A percentile compares a stretch with the other conserved stretches of the same genome.
Evolutionary conservation across 2,888 invertebrate species (phyloP).

Genomic region (Argynnis bischoffii): DNA sequence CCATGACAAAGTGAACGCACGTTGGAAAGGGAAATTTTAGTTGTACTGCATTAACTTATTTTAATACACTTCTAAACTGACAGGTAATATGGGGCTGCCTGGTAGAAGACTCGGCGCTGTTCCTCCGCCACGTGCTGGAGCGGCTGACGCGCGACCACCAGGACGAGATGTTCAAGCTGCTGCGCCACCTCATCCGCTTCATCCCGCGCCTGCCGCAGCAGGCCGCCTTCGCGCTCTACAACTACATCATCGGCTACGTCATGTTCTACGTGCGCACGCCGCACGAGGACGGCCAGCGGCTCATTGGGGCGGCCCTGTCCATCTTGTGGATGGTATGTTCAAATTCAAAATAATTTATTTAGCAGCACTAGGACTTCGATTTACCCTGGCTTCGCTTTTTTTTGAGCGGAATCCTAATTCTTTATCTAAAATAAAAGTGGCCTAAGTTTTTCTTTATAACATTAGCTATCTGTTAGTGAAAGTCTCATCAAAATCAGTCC

Average conservation of each 20-base stretch:
- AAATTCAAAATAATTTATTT: not conserved
- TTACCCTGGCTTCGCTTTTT: no score
- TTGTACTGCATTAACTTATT: no score
- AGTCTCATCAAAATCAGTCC: no score
- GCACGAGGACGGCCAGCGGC: slow-evolving; percentile 96
- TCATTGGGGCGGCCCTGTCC: slow-evolving; percentile 96
- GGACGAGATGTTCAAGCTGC: slow-evolving; percentile 95
- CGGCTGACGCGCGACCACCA: slow-evolving; percentile 96
- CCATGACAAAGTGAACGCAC: no score
- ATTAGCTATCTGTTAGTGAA: no score
- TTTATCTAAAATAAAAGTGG: no score
- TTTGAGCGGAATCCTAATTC: no score
- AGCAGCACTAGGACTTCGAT: no score
- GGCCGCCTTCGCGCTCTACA: slow-evolving; percentile 98
- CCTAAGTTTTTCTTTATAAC: no score
- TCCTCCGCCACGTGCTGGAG: slow-evolving; percentile 97
- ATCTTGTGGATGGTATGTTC: slow-evolving; percentile 95
- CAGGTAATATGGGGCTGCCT: slow-evolving; percentile 98
- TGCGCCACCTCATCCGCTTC: slow-evolving; percentile 95
- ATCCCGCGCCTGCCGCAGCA: slow-evolving; percentile 97
- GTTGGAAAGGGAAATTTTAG: no score
- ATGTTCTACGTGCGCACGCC: slow-evolving; percentile 99
- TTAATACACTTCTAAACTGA: slow-evolving; percentile 6
- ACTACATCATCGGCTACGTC: slow-evolving; percentile 99
- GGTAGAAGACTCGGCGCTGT: slow-evolving; percentile 98